Evolutionary conservation across 2,888 invertebrate genomes (phyloP).

Genomic region (Acanthosepion pharaonis): DNA sequence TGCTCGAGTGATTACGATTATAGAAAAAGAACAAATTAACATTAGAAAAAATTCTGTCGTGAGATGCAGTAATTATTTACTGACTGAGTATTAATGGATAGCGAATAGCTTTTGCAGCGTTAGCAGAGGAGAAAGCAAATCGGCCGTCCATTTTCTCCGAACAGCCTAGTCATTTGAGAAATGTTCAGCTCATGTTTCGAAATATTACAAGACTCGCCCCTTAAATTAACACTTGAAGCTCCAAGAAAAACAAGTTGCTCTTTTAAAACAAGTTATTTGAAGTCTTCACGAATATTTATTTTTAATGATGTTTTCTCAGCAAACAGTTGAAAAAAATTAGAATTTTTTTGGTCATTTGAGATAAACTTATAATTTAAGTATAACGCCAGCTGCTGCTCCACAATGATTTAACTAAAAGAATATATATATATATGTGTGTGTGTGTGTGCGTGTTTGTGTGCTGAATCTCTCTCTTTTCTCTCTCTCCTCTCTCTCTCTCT

Average conservation of each 20-base stretch:
- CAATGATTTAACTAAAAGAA: neutral
- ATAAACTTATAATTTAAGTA: constrained; percentile 14
- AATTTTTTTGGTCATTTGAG: neutral
- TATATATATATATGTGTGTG: neutral
- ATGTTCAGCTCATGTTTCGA: neutral
- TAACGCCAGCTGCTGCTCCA: neutral
- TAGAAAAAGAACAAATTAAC: neutral
- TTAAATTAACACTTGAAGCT: constrained; percentile 33
- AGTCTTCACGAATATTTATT: constrained; percentile 33
- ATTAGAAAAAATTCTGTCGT: neutral
- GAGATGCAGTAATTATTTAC: neutral
- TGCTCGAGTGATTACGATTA: neutral
- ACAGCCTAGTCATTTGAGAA: neutral
- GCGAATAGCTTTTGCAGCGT: neutral
- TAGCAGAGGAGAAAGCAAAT: neutral
- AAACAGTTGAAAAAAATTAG: constrained; percentile 17
- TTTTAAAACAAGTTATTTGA: constrained; percentile 33
- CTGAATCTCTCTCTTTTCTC: too few relatives aligned
- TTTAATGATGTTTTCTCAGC: constrained; percentile 20
- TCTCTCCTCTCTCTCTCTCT: too few relatives aligned
- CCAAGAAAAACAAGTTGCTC: constrained; percentile 22
- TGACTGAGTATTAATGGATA: neutral
- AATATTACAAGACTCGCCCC: constrained; percentile 18
- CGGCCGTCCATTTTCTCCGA: neutral
- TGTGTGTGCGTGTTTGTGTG: too few relatives aligned